These are phyloP conservation scores for Aphodius sticticus DNA, from an alignment of 2,888 invertebrate species.

Conservation along the genomic window DNA sequence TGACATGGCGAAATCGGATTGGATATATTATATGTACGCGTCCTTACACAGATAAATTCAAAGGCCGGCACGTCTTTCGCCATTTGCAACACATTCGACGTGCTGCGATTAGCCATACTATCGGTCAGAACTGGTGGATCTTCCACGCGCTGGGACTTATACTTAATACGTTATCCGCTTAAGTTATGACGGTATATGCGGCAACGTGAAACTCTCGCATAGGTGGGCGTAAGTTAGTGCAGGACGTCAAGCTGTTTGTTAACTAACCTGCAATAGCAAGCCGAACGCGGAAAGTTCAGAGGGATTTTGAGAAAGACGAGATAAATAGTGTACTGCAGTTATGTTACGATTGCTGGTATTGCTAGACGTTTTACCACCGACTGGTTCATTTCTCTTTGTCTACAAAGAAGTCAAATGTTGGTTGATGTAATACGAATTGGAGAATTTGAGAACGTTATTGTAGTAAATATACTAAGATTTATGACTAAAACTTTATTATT, in stretches of 20 bases:
- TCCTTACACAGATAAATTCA: neutral
- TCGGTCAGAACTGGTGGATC: neutral
- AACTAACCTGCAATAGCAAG: neutral
- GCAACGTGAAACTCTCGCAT: neutral
- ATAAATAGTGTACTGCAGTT: neutral
- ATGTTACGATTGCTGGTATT: neutral
- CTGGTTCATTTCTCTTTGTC: too few relatives aligned
- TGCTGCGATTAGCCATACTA: neutral
- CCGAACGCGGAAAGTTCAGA: neutral
- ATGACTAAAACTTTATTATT: too few relatives aligned
- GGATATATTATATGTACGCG: neutral
- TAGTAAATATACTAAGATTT: too few relatives aligned
- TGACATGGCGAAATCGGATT: neutral
- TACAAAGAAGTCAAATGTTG: too few relatives aligned
- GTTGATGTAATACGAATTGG: too few relatives aligned
- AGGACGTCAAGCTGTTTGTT: neutral
- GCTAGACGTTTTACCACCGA: neutral
- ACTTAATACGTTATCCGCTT: neutral
- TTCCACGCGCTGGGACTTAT: neutral
- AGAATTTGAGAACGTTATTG: too few relatives aligned
- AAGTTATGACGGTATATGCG: neutral
- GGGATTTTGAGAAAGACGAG: neutral
- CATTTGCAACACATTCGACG: constrained; percentile 4
- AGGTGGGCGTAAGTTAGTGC: neutral
- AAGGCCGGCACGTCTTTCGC: neutral